A percentile compares a stretch with the other conserved stretches of the same genome.
phyloP scores from a whole-genome alignment of 1,140 invertebrate genomes.

The Ectropis grisescens region DNA sequence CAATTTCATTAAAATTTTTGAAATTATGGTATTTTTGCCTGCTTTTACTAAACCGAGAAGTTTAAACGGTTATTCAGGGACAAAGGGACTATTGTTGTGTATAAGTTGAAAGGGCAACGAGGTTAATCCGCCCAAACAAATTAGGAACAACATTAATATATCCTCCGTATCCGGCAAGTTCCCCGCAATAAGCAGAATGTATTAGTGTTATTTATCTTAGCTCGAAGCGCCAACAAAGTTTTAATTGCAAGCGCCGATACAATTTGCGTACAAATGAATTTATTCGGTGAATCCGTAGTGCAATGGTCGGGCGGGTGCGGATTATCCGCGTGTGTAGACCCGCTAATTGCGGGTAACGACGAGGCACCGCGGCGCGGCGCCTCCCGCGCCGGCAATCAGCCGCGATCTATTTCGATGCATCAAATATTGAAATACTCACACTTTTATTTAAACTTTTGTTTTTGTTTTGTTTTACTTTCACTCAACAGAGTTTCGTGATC shows the following conservation, averaged over 20 bases:
- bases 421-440: too few relatives aligned
- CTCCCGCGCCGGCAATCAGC: constrained; percentile 5
- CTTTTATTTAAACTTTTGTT: too few relatives aligned
- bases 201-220: constrained; percentile 69
- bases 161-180: constrained; percentile 59
- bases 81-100: constrained; percentile 35
- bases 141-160: constrained; percentile 67
- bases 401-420: too few relatives aligned
- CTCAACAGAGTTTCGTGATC: too few relatives aligned
- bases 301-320: constrained; percentile 47
- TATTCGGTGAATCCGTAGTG: constrained; percentile 64
- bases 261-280: constrained; percentile 70
- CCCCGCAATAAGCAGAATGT: constrained; percentile 65
- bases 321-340: constrained; percentile 54
- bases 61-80: constrained; percentile 27
- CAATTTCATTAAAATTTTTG: too few relatives aligned
- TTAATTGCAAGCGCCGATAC: constrained; percentile 69
- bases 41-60: too few relatives aligned
- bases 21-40: too few relatives aligned
- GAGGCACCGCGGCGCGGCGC: constrained; percentile 9
- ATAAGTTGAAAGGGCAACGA: constrained; percentile 37
- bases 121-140: constrained; percentile 63
- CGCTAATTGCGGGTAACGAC: constrained; percentile 61
- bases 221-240: constrained; percentile 63
- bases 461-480: too few relatives aligned